A percentile compares a stretch with the other conserved stretches of the same genome.
These are phyloP conservation scores for Thymallus thymallus DNA, from an alignment of 2,113 vertebrate species.

Conservation along the genomic window DNA sequence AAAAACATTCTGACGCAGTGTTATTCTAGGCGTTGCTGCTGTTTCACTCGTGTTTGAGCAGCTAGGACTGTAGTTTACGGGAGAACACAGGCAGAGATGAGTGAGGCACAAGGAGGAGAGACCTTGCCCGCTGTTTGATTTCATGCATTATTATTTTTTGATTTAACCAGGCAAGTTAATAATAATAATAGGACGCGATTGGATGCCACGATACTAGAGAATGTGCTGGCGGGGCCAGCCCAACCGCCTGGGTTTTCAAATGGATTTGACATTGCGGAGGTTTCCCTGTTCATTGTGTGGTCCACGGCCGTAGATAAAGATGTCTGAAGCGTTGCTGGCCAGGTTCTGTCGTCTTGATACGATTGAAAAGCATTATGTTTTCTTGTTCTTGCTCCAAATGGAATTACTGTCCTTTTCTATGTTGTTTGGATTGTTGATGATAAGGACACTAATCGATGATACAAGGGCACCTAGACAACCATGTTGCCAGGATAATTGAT, in stretches of 20 bases:
- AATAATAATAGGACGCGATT: constrained; percentile 17
- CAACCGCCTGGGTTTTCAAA: constrained; percentile 10
- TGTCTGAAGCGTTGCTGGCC: constrained; percentile 57
- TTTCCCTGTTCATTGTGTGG: constrained; percentile 48
- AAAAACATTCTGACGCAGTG: constrained; percentile 65
- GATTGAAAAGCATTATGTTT: constrained; percentile 20
- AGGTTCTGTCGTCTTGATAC: constrained; percentile 37
- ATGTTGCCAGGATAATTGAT: constrained; percentile 62
- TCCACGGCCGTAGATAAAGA: constrained; percentile 63
- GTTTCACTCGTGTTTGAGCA: constrained; percentile 39
- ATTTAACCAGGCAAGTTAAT: no score
- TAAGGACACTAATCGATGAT: constrained; percentile 39
- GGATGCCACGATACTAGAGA: constrained; percentile 10
- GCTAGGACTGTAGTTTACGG: constrained; percentile 21
- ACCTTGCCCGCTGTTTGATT: background rate
- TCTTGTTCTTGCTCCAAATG: constrained; percentile 13
- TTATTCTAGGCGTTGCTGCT: constrained; percentile 36
- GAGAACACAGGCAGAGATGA: constrained; percentile 21
- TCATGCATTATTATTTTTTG: background rate
- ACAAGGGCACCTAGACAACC: constrained; percentile 31
- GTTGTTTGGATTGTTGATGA: constrained; percentile 11
- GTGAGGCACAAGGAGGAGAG: constrained; percentile 1
- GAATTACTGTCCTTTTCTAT: constrained; percentile 10
- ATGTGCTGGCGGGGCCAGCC: constrained; percentile 17
- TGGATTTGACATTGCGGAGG: constrained; percentile 26